Evolutionary conservation across 2,113 vertebrate species (phyloP), one percentile per base, ranked within the genome.

Genomic region (Labeo catla): DNA sequence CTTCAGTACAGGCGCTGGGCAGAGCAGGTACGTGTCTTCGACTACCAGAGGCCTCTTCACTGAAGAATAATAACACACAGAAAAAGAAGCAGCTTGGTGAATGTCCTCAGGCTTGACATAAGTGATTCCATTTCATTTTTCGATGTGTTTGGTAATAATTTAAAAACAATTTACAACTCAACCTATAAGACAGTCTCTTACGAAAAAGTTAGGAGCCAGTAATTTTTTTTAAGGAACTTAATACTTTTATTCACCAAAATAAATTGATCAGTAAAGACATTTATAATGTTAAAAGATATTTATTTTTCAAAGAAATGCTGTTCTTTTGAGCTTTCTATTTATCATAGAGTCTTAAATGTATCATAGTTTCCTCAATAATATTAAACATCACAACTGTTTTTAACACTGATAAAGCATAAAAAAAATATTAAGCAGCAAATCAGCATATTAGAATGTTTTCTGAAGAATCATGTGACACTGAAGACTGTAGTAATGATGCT

Each of bases 41-140:
- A 99, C 97, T 16, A 96, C 94, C 78, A 99, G 93, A 6, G 98
- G 98, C 82, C 97, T 97, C 94, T 98, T 95, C 93, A 97, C 98
- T 99, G 93, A 12, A 92, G 93, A 90, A 86, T 87, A 72, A 84
- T 61, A 90, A 72, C 34, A 80, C 15, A 73, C 49, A 84, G 4
- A 45, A 34, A 47, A 57, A 84, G 15, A 54, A 77, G 23, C 12
- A 85, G 63, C 45, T 59, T 81, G 12, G 16, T 28, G 36, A 81
- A 61, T 65, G 76, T 57, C 83, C 90, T 61, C 43, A 82, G 89
- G 92, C 13, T 66, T 66, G 34, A 23, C 13, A 13, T 50, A 61
- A 23, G 8, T 8, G 16, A 52, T 39, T 21, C 13, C 1, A 19
- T 59, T 59, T 21, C 16, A 39, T 54, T 50, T 77, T 1, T 34